Percentiles rank a stretch among this genome's conserved stretches.
These are phyloP conservation scores for Machimus atricapillus DNA, from an alignment of 2,888 invertebrate species.

Conservation along the genomic window DNA sequence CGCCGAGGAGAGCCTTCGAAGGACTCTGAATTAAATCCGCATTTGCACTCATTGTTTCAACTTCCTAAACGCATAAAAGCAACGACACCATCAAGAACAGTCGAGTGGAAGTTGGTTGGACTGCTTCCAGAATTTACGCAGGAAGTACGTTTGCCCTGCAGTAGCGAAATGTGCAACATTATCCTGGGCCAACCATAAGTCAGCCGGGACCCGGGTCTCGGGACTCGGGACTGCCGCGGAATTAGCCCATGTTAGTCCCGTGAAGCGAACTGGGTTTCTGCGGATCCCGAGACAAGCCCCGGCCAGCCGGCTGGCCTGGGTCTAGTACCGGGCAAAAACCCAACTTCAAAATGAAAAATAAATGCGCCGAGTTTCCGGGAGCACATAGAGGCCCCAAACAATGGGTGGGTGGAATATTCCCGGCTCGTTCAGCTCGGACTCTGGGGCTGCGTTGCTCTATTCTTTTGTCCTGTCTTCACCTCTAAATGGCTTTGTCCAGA, in stretches of 20 bases:
- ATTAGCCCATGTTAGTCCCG: neutral
- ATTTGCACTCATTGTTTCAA: constrained; percentile 9
- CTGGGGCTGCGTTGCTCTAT: neutral
- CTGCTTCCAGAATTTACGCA: constrained; percentile 31
- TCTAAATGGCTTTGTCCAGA: constrained; percentile 44
- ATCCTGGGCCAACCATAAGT: neutral
- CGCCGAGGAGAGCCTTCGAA: neutral
- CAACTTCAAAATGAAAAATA: constrained; percentile 33
- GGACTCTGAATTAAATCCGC: neutral
- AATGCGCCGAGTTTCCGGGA: constrained; percentile 42
- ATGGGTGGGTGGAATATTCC: constrained; percentile 26
- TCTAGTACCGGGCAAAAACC: constrained; percentile 24
- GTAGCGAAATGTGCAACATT: constrained; percentile 26
- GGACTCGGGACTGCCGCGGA: neutral
- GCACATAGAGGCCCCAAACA: constrained; percentile 39
- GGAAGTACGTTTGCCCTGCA: constrained; percentile 21
- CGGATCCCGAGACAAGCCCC: neutral
- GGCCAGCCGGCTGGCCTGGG: neutral
- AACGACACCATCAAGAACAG: neutral
- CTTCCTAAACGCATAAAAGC: constrained; percentile 32
- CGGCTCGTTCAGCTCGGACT: neutral
- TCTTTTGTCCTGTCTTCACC: constrained; percentile 44
- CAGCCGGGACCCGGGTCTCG: neutral
- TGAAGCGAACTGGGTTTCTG: neutral
- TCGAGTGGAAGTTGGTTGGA: constrained; percentile 22